These are phyloP conservation scores for Agrotis exclamationis DNA, from an alignment of 2,888 invertebrate species.

Conservation along the genomic window DNA sequence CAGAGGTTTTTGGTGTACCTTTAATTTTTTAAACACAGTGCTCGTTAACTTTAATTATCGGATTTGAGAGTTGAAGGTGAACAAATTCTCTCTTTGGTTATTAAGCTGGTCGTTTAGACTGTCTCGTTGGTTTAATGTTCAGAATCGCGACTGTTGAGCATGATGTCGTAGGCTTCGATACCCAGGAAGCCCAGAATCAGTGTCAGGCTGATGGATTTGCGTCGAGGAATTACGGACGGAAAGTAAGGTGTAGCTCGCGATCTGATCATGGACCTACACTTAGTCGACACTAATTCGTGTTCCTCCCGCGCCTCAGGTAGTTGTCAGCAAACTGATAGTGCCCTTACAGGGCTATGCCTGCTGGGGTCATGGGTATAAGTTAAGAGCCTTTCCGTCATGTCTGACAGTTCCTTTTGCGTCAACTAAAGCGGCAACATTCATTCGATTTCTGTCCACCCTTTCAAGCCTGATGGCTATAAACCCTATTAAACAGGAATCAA, in stretches of 20 bases:
- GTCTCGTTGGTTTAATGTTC: not conserved
- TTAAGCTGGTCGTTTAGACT: not conserved
- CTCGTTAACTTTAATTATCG: conserved; percentile 15
- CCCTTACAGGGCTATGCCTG: too few relatives aligned
- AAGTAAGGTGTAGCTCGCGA: too few relatives aligned
- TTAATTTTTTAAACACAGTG: conserved; percentile 40
- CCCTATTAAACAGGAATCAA: not conserved
- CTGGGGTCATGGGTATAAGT: too few relatives aligned
- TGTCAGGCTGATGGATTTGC: not conserved
- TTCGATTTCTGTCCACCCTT: too few relatives aligned
- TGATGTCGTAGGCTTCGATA: not conserved
- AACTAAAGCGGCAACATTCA: too few relatives aligned
- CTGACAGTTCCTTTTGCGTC: too few relatives aligned
- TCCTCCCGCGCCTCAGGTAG: too few relatives aligned
- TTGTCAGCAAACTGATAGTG: too few relatives aligned
- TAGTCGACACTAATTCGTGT: too few relatives aligned
- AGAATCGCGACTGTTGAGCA: not conserved
- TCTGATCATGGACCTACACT: too few relatives aligned
- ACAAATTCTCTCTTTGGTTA: not conserved
- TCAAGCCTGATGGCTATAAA: not conserved
- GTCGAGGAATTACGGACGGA: too few relatives aligned
- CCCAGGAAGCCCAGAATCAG: not conserved
- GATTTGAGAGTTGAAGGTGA: not conserved
- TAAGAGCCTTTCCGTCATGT: too few relatives aligned
- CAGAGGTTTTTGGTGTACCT: conserved; percentile 18